Base-by-base conservation (phyloP, 2,797 vertebrate species). In the Pangasius krempfi region DNA sequence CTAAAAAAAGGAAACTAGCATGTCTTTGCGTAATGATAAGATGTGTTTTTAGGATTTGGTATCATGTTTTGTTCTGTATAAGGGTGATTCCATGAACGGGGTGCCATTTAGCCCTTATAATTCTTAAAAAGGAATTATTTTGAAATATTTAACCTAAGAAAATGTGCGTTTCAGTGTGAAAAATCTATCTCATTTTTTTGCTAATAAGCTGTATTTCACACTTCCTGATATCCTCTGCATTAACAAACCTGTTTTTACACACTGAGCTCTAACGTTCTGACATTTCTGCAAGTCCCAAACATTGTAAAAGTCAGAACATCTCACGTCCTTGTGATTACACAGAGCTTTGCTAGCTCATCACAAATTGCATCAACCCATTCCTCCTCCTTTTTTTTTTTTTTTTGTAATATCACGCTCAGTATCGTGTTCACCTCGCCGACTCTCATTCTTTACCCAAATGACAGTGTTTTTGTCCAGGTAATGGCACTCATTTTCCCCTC, bases 381-480 rank as follows among this genome's bases (percentile, higher is more conserved):
- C 79, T 87, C 76, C 89, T 88, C 88, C 33, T 12, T n/a, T 52
- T 14, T 40, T 3, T 50, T 56, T 88, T 88, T 56, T 16, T 88
- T 89, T 90, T 90, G 87, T 91, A 83, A 90, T 89, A 90, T 87
- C 84, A 87, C 86, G 86, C 86, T 93, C 91, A 68, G 89, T 91
- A 89, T 92, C 91, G 68, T 84, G 30, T 85, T 90, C 88, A 88
- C 90, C 84, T 90, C 86, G 40, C 72, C 33, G 84, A 56, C 90
- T 70, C 90, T 86, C 89, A 91, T 91, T 91, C 91, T 92, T 88
- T 90, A 92, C 90, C 90, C 90, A 93, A 93, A 93, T 93, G 91
- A 91, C 87, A 87, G 91, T 92, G 91, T 93, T 93, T 92, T 92
- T 92, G 92, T 91, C 83, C 89, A 85, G 76, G 90, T 92, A 93